Base-by-base conservation (phyloP, 2,888 invertebrate species). In the Brachypalpus laphriformis region DNA sequence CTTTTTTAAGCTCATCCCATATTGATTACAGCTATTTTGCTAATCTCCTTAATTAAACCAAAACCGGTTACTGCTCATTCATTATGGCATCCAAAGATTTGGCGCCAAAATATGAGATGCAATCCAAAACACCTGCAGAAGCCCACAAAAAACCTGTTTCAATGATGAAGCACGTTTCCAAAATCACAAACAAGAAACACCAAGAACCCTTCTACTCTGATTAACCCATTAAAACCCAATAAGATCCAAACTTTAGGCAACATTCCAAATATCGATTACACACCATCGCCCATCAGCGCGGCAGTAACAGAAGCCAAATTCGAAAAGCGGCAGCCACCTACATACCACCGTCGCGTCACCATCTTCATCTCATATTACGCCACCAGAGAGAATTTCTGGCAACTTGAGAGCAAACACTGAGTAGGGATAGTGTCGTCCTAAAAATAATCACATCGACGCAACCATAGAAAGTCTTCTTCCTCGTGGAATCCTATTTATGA, bases 191-290 rank as follows among this genome's bases (percentile, higher is more conserved):
- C 4, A 37, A 54, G 14, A 56, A 49, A 11, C 54, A 42, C 34
- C 40, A 59, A 59, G 2, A 28, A 4, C 40, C 16, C n/a, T 45
- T 65, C 51, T 68, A 40, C 47, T 56, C 54, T 37, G 68, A 75
- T 70, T 63, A 71, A 82, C 51, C 72, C 61, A 83, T 78, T 83
- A 78, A 68, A 61, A 31, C 61, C 25, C 68, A 78, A 68, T 68
- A 82, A 78, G 61, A 61, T 68, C 45, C 66, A 66, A 83, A 40
- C 47, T 54, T 42, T n/a, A 14, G 63, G 78, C 82, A 72, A 68
- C 68, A 45, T 66, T 74, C 82, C 78, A 83, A 83, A 78, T 83
- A 83, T 83, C 78, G 71, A 77, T 82, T 82, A 82, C 82, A 82
- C 76, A 54, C 34, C 70, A 71, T 76, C 70, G 42, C 51, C 54